Percentiles rank a stretch among this genome's conserved stretches.
These are phyloP conservation scores for Andricus curvator DNA, from an alignment of 2,888 invertebrate species.

Conservation along the genomic window DNA sequence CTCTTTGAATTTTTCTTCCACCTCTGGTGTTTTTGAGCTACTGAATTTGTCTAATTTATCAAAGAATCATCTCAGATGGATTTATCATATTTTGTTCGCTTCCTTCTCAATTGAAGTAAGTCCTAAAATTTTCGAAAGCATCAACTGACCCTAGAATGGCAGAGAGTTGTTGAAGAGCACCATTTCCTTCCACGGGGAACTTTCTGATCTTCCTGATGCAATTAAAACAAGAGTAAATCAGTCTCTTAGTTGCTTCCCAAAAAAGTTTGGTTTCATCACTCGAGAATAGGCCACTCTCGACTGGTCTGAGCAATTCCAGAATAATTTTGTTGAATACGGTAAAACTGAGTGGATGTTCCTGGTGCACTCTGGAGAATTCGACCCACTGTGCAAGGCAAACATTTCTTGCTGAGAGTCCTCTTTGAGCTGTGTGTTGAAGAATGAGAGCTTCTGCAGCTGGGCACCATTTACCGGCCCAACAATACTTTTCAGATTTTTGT, in stretches of 20 bases:
- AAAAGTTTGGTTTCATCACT: slow-evolving; percentile 85
- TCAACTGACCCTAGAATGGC: slow-evolving; percentile 82
- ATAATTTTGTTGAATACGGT: slow-evolving; percentile 87
- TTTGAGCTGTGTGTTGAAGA: slow-evolving; percentile 96
- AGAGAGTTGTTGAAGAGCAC: slow-evolving; percentile 84
- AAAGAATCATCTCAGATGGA: too few species aligned
- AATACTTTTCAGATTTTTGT: slow-evolving; percentile 84
- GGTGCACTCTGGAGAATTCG: slow-evolving; percentile 87
- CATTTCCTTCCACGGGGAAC: slow-evolving; percentile 86
- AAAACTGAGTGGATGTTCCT: slow-evolving; percentile 91
- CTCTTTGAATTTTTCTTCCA: too few species aligned
- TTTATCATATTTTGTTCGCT: too few species aligned
- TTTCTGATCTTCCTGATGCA: slow-evolving; percentile 88
- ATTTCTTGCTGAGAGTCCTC: slow-evolving; percentile 87
- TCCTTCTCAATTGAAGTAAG: too few species aligned
- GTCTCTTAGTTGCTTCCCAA: slow-evolving; percentile 89
- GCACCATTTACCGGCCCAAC: slow-evolving; percentile 93
- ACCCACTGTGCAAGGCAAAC: slow-evolving; percentile 88
- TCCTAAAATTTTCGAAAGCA: background rate
- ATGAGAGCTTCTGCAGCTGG: slow-evolving; percentile 90
- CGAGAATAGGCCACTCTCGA: slow-evolving; percentile 82
- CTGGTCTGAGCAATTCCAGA: slow-evolving; percentile 84
- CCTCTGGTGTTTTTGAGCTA: too few species aligned
- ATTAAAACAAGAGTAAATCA: slow-evolving; percentile 88
- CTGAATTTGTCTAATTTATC: too few species aligned